These are phyloP conservation scores for Tetraneura akinire DNA, from an alignment of 1,140 invertebrate species.

Conservation along the genomic window DNA sequence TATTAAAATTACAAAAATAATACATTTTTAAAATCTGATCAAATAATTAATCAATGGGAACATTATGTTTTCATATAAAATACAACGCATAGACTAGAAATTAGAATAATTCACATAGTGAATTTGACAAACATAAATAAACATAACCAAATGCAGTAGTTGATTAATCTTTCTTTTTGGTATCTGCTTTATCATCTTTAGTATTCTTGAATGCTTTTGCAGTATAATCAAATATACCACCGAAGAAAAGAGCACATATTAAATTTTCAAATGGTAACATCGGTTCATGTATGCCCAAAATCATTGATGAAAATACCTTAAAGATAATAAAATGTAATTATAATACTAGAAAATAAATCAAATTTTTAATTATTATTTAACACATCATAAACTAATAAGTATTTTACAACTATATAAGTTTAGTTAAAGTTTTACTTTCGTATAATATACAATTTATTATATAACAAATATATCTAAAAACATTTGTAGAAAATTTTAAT, in stretches of 20 bases:
- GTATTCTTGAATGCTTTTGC: constrained; percentile 79
- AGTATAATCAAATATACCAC: constrained; percentile 96
- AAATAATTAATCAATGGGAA: constrained; percentile 13
- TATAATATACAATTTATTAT: no score
- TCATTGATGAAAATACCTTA: constrained; percentile 82
- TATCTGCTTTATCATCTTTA: constrained; percentile 74
- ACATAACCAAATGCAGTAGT: background rate
- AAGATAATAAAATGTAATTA: background rate
- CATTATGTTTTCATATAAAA: constrained; percentile 1
- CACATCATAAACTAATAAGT: no score
- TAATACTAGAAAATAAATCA: no score
- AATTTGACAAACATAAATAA: background rate
- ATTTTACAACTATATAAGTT: no score
- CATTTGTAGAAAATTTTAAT: no score
- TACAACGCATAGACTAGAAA: constrained; percentile 21
- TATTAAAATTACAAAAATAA: constrained; percentile 13
- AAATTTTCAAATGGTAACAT: constrained; percentile 98
- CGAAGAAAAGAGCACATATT: constrained; percentile 94
- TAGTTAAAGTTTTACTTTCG: no score
- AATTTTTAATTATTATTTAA: no score
- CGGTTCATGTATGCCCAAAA: constrained; percentile 96
- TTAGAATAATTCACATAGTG: constrained; percentile 1
- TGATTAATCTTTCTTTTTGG: constrained; percentile 79
- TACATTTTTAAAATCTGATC: background rate
- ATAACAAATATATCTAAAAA: no score